Evolutionary conservation across 2,797 vertebrate genomes (phyloP), one percentile per base, ranked within the genome.

Genomic region (Pseudomugil tenellus): DNA sequence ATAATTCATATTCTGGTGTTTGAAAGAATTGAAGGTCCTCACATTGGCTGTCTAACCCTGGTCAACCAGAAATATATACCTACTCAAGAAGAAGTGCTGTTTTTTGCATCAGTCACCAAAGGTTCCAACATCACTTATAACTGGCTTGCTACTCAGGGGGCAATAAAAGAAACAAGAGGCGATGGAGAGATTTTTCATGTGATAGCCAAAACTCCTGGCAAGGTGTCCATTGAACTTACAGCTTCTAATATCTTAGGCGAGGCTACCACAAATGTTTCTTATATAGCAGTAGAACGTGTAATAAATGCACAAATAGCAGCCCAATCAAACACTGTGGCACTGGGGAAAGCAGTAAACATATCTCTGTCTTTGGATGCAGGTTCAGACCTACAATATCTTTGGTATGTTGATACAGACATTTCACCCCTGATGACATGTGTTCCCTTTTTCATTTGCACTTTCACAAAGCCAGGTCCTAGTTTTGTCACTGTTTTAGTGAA

Each of bases 121-220:
- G 95, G 95, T 32, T 94, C 94, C 21, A 92, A 90, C 71, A 70
- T 95, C 13, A 90, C 85, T 2, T 95, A 86, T 67, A 63, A 69
- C 2, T 96, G 95, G 95, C 41, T 80, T 12, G 74, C 66, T 41
- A 65, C 63, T n/a, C 84, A 79, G 32, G 74, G 70, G 31, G 70
- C 41, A 64, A 63, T 25, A 35, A 43, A 3, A 11, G 56, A 67
- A 60, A 67, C 72, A 6, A 53, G 48, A 34, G 70, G 74, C 3
- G 56, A 77, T 14, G 86, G 87, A 9, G 62, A 88, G 35, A 6
- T 51, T 34, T 90, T 94, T 59, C 58, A 62, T 29, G 70, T 93
- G 8, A 53, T 61, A 21, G 71, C 81, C 67, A 78, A 88, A 81
- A 75, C 23, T 4, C 76, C 92, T n/a, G 93, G 91, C n/a, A 48